These are phyloP conservation scores for Stratiomys singularior DNA, from an alignment of 2,888 invertebrate genomes.

Conservation along the genomic window DNA sequence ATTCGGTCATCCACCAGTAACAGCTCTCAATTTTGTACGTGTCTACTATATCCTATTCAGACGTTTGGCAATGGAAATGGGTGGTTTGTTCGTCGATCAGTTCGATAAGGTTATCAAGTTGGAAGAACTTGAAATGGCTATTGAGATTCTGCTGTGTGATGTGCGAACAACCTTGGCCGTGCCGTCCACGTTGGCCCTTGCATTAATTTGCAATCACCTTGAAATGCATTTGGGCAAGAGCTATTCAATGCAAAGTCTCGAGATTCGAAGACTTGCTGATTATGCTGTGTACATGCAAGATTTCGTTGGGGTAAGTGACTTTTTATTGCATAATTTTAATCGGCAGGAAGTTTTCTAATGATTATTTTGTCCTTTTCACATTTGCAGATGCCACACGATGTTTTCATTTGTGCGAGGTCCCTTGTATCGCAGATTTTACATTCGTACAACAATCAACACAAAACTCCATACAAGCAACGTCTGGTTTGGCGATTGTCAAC, in stretches of 20 bases:
- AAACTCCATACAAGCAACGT: slow-evolving; percentile 76
- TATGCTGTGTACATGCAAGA: slow-evolving; percentile 78
- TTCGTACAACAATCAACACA: slow-evolving; percentile 77
- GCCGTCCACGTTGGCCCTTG: slow-evolving; percentile 80
- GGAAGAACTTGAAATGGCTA: slow-evolving; percentile 72
- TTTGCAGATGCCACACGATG: slow-evolving; percentile 74
- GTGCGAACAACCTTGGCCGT: slow-evolving; percentile 78
- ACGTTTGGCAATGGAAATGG: slow-evolving; percentile 68
- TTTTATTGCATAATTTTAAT: neutral
- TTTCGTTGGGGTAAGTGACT: slow-evolving; percentile 73
- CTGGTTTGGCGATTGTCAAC: slow-evolving; percentile 82
- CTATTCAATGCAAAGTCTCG: slow-evolving; percentile 64
- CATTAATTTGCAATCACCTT: slow-evolving; percentile 78
- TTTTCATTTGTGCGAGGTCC: slow-evolving; percentile 72
- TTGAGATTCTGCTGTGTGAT: slow-evolving; percentile 82
- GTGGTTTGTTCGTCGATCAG: slow-evolving; percentile 66
- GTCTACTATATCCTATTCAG: slow-evolving; percentile 73
- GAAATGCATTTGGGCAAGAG: slow-evolving; percentile 66
- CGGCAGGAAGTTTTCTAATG: too few species aligned
- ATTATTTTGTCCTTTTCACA: neutral
- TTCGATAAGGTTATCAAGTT: slow-evolving; percentile 69
- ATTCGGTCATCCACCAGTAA: slow-evolving; percentile 70
- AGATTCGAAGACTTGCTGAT: slow-evolving; percentile 74
- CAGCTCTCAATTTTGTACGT: slow-evolving; percentile 76
- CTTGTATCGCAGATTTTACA: slow-evolving; percentile 73